Conservation (phyloP, 2,113 vertebrate species). For the Pionites leucogaster region DNA sequence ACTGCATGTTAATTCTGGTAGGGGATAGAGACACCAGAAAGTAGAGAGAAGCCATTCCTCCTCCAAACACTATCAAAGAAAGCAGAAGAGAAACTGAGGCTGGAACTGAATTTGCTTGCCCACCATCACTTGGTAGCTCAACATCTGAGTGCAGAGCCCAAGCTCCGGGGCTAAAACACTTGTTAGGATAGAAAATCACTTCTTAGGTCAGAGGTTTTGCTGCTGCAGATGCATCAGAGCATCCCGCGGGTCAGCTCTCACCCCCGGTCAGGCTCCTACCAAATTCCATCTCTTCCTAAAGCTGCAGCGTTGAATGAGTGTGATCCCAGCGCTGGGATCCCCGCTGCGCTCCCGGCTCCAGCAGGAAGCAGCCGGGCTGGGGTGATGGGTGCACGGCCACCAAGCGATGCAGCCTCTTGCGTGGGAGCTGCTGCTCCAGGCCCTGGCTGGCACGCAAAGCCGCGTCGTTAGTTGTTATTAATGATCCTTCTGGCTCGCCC, state of each 20-base stretch:
- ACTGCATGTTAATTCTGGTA: not conserved
- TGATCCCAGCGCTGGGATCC: not conserved
- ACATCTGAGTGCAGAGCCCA: not conserved
- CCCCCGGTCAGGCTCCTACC: not conserved
- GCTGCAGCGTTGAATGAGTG: not conserved
- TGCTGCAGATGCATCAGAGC: not conserved
- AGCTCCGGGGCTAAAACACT: not conserved
- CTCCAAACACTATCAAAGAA: not conserved
- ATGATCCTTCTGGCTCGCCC: constrained; percentile 75
- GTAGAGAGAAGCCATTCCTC: not conserved
- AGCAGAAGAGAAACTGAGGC: not conserved
- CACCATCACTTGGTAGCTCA: fast-evolving
- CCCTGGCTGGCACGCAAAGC: not conserved
- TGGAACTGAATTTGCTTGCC: not conserved
- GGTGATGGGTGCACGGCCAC: not conserved
- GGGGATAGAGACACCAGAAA: not conserved
- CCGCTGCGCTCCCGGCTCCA: not conserved
- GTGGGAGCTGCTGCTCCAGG: not conserved
- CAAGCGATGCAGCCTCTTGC: not conserved
- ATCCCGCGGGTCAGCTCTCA: not conserved
- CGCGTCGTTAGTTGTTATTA: constrained; percentile 73
- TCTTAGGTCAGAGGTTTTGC: not conserved
- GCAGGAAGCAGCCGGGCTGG: not conserved
- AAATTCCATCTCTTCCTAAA: not conserved
- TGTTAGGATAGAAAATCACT: not conserved